These are phyloP conservation scores for Aphidoletes aphidimyza DNA, from an alignment of 2,888 invertebrate species.

Conservation along the genomic window DNA sequence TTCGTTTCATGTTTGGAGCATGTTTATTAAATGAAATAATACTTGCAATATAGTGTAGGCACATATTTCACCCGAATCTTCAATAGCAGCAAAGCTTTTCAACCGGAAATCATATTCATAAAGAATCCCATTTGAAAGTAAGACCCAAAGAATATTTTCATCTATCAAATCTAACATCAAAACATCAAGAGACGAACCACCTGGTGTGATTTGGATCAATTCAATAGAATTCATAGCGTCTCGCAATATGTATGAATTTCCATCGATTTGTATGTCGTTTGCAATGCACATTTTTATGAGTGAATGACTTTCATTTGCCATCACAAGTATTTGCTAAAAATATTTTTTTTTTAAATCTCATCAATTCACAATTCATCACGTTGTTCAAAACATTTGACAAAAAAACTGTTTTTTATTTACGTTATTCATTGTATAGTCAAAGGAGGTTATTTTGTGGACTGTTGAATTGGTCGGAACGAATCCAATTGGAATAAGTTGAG, in stretches of 20 bases:
- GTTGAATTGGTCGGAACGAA: slow-evolving; percentile 69
- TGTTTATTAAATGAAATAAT: background rate
- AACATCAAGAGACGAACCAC: background rate
- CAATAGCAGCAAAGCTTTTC: background rate
- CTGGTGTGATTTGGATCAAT: background rate
- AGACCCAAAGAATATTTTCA: background rate
- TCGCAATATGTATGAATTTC: background rate
- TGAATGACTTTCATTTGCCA: background rate
- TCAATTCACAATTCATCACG: background rate
- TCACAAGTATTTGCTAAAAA: background rate
- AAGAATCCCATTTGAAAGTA: background rate
- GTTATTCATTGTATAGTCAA: slow-evolving; percentile 74
- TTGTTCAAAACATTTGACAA: too few species aligned
- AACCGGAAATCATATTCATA: background rate
- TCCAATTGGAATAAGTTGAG: slow-evolving; percentile 72
- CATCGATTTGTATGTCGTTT: background rate
- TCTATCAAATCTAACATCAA: background rate
- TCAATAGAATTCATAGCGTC: background rate
- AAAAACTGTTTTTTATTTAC: slow-evolving; percentile 65
- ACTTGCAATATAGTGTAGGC: background rate
- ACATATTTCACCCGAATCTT: background rate
- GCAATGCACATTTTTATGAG: background rate
- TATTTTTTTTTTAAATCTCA: too few species aligned
- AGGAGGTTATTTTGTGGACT: slow-evolving; percentile 68
- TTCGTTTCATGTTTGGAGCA: background rate